Base-by-base conservation (phyloP, 2,888 invertebrate species). In the Blastobasis lacticolella region DNA sequence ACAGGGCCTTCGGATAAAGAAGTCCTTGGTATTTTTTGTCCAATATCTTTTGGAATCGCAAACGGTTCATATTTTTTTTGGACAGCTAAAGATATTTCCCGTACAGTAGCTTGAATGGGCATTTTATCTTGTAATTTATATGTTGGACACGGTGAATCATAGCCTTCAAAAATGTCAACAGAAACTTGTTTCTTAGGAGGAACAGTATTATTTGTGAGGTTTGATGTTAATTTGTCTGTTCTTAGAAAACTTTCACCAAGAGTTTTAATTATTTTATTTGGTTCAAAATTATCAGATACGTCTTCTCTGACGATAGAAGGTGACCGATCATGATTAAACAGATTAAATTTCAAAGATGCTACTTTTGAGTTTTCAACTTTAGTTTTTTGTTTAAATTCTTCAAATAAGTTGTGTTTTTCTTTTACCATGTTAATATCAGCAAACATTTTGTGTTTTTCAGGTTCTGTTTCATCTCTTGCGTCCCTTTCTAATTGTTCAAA, bases 221-320 rank as follows among this genome's bases (percentile, higher is more conserved):
- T 49, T n/a, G 69, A 63, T 0, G 70, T 59, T 36, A 68, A 50
- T 2, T 64, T 51, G 23, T 80, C 75, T 1, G 66, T 48, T 45
- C 57, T 73, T n/a, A 68, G 62, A 1, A 73, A 59, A 57, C 67
- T 78, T 53, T 84, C 78, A n/a, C 75, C 77, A n/a, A 84, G 54
- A 38, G 82, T 64, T 56, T 72, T 81, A 48, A 75, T 81, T 10
- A 81, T 76, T 38, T 74, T 71, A 44, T 66, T 78, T 0, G 78
- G 76, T 62, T 75, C 69, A 51, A 69, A 73, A 52, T 75, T 65
- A 37, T 67, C 66, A 1, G 54, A 54, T 0, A 56, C 54, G 36
- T 73, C 69, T 5, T 84, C 82, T 65, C 73, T 78, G 0, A 80
- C 73, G 41, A 83, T 81, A 0, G 81, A 78, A 0, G 82, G 81